Evolutionary conservation across 2,113 vertebrate genomes (phyloP), one percentile per base, ranked within the genome.

Genomic region (Dromaius novaehollandiae): DNA sequence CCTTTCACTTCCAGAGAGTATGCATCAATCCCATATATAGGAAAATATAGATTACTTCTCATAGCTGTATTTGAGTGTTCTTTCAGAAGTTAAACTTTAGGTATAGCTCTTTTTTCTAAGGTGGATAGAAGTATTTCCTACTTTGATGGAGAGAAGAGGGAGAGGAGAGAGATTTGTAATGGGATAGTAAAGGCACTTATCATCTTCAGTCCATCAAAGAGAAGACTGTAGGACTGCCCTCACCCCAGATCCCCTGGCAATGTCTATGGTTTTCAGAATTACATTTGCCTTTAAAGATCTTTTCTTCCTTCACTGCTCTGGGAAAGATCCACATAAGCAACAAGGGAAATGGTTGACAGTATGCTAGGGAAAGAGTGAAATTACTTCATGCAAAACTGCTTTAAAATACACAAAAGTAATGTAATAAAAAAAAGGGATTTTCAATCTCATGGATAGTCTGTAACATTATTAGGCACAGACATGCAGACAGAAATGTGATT

Each of bases 381-480:
- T 61, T 87, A 91, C 87, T 87, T 81, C 13, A 69, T 71, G 56
- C 42, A 89, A 63, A 92, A 91, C n/a, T 76, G 75, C n/a, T 88
- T 95, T 89, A 50, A 95, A 94, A 82, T 82, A 76, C 50, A 85
- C 28, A 77, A 89, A 89, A 77, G 11, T 11, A 89, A 78, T 53
- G 11, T 73, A 94, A 88, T 58, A 44, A 42, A 68, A 89, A 18
- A 86, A 75, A 34, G 56, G 19, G 56, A 60, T 40, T 24, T 82
- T 20, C n/a, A 79, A n/a, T 87, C 75, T 96, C 75, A 71, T 80
- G 46, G 44, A 91, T 73, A 73, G 79, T 88, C 63, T 73, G 22
- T 75, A 92, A 79, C 38, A 69, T 85, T 87, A 78, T 87, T 60
- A 82, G 61, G 38, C 74, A 76, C 25, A 73, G 38, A 40, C 61